Evolutionary conservation across 2,797 vertebrate species (phyloP), one percentile per base, ranked within the genome.

Genomic region (Bufotes viridis): DNA sequence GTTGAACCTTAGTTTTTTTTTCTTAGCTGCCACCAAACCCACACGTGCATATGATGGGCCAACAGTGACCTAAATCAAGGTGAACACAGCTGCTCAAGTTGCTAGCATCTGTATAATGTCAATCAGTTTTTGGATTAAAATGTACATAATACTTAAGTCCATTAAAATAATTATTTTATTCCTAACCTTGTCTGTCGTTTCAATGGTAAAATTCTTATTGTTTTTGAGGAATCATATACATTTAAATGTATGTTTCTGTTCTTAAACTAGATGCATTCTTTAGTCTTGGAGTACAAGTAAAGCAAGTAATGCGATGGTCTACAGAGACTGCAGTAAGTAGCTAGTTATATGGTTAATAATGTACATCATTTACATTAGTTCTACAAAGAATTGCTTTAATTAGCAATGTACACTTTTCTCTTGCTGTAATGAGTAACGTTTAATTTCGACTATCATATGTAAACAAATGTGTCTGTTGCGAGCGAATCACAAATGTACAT

Each of bases 381-480:
- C 49, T 51, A 76, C 49, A 89, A 84, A 81, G 13, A 74, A 61
- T 67, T 65, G 58, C 57, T 78, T 53, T 86, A 82, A 86, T 86
- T 86, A 86, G 60, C 84, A 76, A 53, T 78, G 74, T 63, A 49
- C 49, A 60, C 57, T 78, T 69, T 75, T 69, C 74, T 82, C 61
- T 42, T 22, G 75, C 49, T 63, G 55, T 84, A 87, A 84, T 87
- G 61, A 89, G 72, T 87, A 80, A 70, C 49, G 70, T 89, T 80
- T 83, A 78, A 82, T 89, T 84, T 55, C 60, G 42, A 57, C 81
- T 89, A 87, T 87, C 88, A 84, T 89, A 87, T 87, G 57, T 87
- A 89, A 89, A 82, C 81, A 89, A 87, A 89, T 86, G 88, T 82
- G 84, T 89, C 88, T 89, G 81, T 78, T 82, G 88, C 78, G 34